Base-by-base conservation (phyloP, 2,797 vertebrate genomes). In the Pseudochirops cupreus region DNA sequence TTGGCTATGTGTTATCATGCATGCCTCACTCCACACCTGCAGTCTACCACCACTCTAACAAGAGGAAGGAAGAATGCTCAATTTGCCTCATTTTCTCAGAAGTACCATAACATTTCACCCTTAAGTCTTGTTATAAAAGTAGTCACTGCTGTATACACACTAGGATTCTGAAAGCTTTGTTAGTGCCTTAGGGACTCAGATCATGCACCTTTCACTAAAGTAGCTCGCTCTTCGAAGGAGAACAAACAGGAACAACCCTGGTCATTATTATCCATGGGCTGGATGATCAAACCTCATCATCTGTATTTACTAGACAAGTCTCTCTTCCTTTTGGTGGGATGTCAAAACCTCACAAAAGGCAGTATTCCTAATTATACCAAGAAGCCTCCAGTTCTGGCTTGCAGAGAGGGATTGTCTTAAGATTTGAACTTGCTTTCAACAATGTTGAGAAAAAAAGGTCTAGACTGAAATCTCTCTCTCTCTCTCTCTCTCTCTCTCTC, bases 11-110 rank as follows among this genome's bases (percentile, higher is more conserved):
- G 3, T 33, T 3, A 62, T 62, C 59, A 62, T 33, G 11, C 59
- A 62, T 33, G 59, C 59, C 31, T 74, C 18, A 74, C 6, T 39
- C 31, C 62, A n/a, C 33, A n/a, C 6, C 0, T 18, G 39, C 67
- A 39, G 10, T 21, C 18, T 14, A 74, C n/a, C 18, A 74, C 2
- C 16, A 9, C n/a, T 39, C 67, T 39, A 87, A 39, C 74, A 87
- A 87, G 59, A 46, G 67, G 67, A 87, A 46, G 74, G 21, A 11
- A 2, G 74, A 50, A 46, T 46, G 21, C 13, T 87, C 21, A 87
- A 87, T 39, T 87, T 94, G 56, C 12, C 6, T 82, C 50, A 87
- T 91, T 94, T 95, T 90, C 21, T 94, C 39, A 56, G 93, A 93
- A 92, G 74, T 39, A 92, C 11, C 10, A 82, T 91, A 29, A 46